A percentile compares a stretch with the other conserved stretches of the same genome.
These are phyloP conservation scores for Leuciscus idus DNA, from an alignment of 2,113 vertebrate species.

Conservation along the genomic window DNA sequence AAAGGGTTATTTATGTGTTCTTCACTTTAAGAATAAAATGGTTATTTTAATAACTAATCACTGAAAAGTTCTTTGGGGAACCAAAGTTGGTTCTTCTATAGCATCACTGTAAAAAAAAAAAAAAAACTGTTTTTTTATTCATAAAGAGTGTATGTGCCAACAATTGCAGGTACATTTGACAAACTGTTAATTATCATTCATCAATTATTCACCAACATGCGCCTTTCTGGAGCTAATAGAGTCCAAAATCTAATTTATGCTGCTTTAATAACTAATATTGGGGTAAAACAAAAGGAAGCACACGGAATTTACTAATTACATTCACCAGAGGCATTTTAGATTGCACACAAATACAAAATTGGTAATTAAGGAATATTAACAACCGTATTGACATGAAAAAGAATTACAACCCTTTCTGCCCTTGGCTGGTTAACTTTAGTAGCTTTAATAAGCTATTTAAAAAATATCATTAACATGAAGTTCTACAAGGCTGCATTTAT, in stretches of 20 bases:
- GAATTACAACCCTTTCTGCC: not conserved
- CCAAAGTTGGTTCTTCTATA: too few relatives aligned
- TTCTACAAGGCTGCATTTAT: not conserved
- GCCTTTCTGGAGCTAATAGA: not conserved
- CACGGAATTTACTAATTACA: not conserved
- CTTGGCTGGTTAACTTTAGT: not conserved
- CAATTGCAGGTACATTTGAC: not conserved
- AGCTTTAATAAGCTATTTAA: not conserved
- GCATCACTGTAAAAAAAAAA: too few relatives aligned
- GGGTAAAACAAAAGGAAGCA: not conserved
- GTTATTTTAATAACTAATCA: too few relatives aligned
- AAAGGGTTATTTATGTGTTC: too few relatives aligned
- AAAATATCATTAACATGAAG: not conserved
- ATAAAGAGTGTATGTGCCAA: not conserved
- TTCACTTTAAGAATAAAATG: too few relatives aligned
- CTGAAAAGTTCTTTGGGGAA: too few relatives aligned
- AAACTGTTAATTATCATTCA: not conserved
- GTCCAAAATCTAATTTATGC: not conserved
- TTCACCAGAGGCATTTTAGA: not conserved
- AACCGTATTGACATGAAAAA: not conserved
- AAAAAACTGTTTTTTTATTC: too few relatives aligned
- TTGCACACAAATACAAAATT: not conserved
- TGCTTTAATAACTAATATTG: constrained; percentile 4
- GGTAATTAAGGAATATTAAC: constrained; percentile 8
- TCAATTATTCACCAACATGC: not conserved